A percentile compares a stretch with the other conserved stretches of the same genome.
phyloP scores from a whole-genome alignment of 2,113 vertebrate genomes.

The Xenus cinereus region DNA sequence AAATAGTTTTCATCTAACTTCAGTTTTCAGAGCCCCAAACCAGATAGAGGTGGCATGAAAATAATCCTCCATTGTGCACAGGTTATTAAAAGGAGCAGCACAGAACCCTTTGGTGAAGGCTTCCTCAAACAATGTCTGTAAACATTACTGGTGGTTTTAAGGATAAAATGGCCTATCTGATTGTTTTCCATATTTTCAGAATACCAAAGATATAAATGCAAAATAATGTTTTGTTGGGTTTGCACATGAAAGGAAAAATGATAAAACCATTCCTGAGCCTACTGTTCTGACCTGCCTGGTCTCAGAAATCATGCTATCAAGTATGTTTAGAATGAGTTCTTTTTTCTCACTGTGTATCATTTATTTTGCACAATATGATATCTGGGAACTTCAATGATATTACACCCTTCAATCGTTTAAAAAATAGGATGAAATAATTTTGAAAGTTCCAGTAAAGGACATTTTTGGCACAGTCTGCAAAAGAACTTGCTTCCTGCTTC shows the following conservation, averaged over 20 bases:
- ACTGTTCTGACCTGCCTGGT: background rate
- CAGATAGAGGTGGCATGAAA: background rate
- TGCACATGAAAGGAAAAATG: background rate
- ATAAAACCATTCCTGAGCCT: background rate
- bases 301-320: background rate
- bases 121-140: background rate
- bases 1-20: background rate
- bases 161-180: background rate
- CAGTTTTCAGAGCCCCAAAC: background rate
- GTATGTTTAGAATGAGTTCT: background rate
- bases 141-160: background rate
- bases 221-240: background rate
- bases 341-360: background rate
- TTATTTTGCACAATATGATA: background rate
- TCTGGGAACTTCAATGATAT: background rate
- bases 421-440: background rate
- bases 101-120: background rate
- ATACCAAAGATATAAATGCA: background rate
- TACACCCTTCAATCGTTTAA: background rate
- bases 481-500: background rate
- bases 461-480: background rate
- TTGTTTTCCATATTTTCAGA: background rate
- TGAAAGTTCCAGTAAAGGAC: background rate
- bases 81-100: background rate
- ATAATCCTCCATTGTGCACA: background rate